Evolutionary conservation across 2,888 invertebrate species (phyloP).

Genomic region (Brachypalpus laphriformis): DNA sequence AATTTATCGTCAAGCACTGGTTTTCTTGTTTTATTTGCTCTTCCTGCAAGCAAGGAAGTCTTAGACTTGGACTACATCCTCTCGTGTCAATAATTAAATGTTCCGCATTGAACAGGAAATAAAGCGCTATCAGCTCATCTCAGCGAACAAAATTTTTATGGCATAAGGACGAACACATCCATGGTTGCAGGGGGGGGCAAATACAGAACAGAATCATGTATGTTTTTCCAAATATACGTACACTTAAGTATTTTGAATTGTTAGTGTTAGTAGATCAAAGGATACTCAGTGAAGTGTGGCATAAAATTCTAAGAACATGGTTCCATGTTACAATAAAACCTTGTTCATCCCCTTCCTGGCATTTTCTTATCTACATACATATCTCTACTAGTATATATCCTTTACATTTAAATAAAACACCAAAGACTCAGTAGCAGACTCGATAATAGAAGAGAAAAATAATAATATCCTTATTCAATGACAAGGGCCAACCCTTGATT

Average conservation of each 20-base stretch:
- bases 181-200: not conserved
- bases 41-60: not conserved
- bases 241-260: conserved; percentile 4
- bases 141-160: not conserved
- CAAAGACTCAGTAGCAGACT: not conserved
- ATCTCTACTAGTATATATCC: not conserved
- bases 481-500: conserved; percentile 29
- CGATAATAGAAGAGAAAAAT: not conserved
- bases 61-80: not conserved
- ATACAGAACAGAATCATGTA: not conserved
- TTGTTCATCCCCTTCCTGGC: not conserved
- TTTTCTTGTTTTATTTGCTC: not conserved
- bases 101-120: conserved; percentile 3
- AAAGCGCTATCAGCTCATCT: conserved; percentile 1
- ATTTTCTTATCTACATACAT: not conserved
- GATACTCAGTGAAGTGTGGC: not conserved
- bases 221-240: conserved; percentile 4
- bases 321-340: not conserved
- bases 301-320: not conserved
- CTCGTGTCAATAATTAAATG: conserved; percentile 11
- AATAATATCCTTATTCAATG: conserved; percentile 27
- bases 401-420: not conserved
- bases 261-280: conserved; percentile 17
- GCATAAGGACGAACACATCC: not conserved
- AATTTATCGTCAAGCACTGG: conserved; percentile 11